Evolutionary conservation across 2,797 vertebrate species (phyloP), one percentile per base, ranked within the genome.

Genomic region (Sebastes hopkinsi): DNA sequence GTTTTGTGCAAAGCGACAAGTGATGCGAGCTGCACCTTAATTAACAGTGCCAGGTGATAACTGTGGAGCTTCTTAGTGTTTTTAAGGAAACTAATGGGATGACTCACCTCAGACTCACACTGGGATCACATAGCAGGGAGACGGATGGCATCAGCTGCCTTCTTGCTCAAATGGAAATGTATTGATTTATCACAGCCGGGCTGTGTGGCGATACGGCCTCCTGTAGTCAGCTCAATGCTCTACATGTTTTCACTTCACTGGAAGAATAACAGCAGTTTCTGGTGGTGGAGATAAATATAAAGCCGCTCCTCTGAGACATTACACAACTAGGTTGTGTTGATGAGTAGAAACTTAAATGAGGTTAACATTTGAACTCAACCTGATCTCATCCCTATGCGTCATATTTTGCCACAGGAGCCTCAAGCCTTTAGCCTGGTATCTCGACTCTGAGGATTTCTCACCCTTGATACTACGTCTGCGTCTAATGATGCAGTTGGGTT

Each of bases 71-170:
- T 29, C 59, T 62, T 10, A 20, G 4, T 27, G 9, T 74, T 77
- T 70, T 59, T 56, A 42, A 29, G 29, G 25, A 58, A 7, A 52
- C n/a, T 38, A 52, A 80, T 55, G 9, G 38, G 11, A 70, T 67
- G 81, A 86, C 30, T 75, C 78, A 70, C 61, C 25, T 20, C 36
- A 54, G 73, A 58, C 36, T 59, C 25, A 18, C 5, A 4, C 50
- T 12, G 52, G 3, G 11, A 38, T 73, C 72, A n/a, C 20, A 22
- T 46, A 8, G 42, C 42, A 18, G 42, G 42, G 42, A 7, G 16
- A 46, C 42, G 42, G 16, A 46, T 18, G 16, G 42, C 42, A 16
- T 18, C 69, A 34, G 59, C 77, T 30, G 18, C 25, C 46, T 8
- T 52, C 22, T 27, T 16, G 55, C 50, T 64, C 29, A 56, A 20